phyloP scores from a whole-genome alignment of 2,888 invertebrate species.

The Lamproptera curius region DNA sequence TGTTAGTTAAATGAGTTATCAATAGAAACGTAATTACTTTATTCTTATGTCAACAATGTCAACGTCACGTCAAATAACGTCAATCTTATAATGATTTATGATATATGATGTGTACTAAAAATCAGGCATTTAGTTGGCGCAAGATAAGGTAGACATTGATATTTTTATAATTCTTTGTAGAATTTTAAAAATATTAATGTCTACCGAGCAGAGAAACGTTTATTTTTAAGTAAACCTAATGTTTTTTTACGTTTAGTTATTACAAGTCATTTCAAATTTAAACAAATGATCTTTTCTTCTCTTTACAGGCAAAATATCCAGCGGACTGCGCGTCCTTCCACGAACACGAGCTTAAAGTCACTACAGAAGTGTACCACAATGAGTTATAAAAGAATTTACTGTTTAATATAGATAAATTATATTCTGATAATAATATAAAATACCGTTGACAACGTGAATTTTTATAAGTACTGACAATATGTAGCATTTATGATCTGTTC shows the following conservation, averaged over 20 bases:
- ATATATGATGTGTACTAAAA: too few species aligned
- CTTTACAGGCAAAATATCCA: slow-evolving; percentile 80
- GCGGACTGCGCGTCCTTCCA: slow-evolving; percentile 88
- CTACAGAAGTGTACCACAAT: slow-evolving; percentile 89
- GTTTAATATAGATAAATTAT: not conserved
- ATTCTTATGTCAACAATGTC: too few species aligned
- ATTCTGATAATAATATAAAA: not conserved
- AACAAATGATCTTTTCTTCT: slow-evolving; percentile 13
- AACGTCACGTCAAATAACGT: too few species aligned
- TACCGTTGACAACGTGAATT: not conserved
- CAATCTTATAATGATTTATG: too few species aligned
- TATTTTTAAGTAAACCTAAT: too few species aligned
- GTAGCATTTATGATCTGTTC: slow-evolving; percentile 14
- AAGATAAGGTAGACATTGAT: too few species aligned
- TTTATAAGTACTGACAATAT: not conserved
- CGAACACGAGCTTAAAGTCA: slow-evolving; percentile 88
- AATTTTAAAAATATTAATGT: not conserved
- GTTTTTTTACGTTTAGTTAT: too few species aligned
- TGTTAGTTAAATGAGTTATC: too few species aligned
- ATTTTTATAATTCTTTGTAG: not conserved
- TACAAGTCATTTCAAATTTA: too few species aligned
- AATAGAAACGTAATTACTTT: too few species aligned
- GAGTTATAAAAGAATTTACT: slow-evolving; percentile 79
- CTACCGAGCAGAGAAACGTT: too few species aligned
- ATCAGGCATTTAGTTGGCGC: too few species aligned